phyloP scores from a whole-genome alignment of 1,140 invertebrate genomes.

The Lordiphosa clarofinis region DNA sequence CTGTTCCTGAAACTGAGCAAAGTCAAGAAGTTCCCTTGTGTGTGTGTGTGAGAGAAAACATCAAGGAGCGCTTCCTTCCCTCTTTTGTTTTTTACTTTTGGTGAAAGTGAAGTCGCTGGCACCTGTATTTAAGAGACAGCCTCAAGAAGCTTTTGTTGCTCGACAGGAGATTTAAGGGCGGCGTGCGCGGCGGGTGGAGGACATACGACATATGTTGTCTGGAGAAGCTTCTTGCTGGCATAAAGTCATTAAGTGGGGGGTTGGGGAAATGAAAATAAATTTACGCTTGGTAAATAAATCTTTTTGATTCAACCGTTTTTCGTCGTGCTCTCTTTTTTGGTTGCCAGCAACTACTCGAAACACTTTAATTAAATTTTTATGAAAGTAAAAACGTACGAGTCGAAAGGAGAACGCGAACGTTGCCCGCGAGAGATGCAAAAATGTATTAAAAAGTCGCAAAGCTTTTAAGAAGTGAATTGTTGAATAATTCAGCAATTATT shows the following conservation, averaged over 20 bases:
- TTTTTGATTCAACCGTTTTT: slow-evolving; percentile 56
- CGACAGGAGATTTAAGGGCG: slow-evolving; percentile 24
- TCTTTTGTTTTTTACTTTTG: slow-evolving; percentile 21
- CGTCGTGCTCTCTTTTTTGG: slow-evolving; percentile 5
- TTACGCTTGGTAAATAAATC: slow-evolving; percentile 75
- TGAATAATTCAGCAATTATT: too few species aligned
- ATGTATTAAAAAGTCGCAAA: background rate
- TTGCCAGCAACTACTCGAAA: slow-evolving; percentile 37
- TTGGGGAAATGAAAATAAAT: slow-evolving; percentile 66
- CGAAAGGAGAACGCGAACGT: too few species aligned
- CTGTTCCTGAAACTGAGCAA: slow-evolving; percentile 38
- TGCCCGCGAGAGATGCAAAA: background rate
- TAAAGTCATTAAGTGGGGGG: slow-evolving; percentile 62
- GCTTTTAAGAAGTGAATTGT: background rate
- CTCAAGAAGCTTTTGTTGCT: slow-evolving; percentile 25
- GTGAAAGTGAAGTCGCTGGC: slow-evolving; percentile 54
- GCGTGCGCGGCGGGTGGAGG: slow-evolving; percentile 2
- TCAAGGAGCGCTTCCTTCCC: slow-evolving; percentile 1
- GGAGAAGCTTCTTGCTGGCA: slow-evolving; percentile 27
- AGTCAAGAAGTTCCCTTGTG: slow-evolving; percentile 45
- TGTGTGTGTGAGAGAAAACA: background rate
- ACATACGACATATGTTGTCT: slow-evolving; percentile 51
- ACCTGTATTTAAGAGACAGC: slow-evolving; percentile 57
- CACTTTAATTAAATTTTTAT: slow-evolving; percentile 72
- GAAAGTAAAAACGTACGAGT: slow-evolving; percentile 11